A percentile compares a stretch with the other conserved stretches of the same genome.
phyloP scores from a whole-genome alignment of 2,113 vertebrate genomes.

The Pachyramphus minor region DNA sequence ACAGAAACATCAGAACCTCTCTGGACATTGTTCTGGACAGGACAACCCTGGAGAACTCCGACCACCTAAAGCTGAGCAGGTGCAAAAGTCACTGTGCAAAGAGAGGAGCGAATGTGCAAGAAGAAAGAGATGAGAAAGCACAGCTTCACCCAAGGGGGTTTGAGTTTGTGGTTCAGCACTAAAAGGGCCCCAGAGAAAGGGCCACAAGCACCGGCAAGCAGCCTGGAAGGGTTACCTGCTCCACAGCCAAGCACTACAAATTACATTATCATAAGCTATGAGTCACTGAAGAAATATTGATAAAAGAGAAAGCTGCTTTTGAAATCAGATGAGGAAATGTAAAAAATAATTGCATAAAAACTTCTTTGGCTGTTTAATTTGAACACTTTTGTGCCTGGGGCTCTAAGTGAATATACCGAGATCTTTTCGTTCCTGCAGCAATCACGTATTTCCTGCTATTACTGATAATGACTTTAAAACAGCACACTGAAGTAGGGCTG shows the following conservation, averaged over 20 bases:
- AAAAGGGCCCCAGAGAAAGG: not conserved
- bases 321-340: not conserved
- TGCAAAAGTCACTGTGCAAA: accelerated
- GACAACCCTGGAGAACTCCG: not conserved
- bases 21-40: not conserved
- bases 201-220: not conserved
- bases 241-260: not conserved
- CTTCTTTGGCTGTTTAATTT: not conserved
- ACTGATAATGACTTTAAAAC: not conserved
- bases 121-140: not conserved
- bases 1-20: not conserved
- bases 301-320: not conserved
- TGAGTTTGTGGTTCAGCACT: not conserved
- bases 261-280: not conserved
- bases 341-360: conserved; percentile 6
- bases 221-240: not conserved
- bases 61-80: not conserved
- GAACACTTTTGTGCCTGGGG: not conserved
- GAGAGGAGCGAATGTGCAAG: not conserved
- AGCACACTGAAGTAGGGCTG: not conserved
- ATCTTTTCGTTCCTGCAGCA: not conserved
- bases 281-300: not conserved
- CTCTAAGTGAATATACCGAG: not conserved
- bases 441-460: not conserved
- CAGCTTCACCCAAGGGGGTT: too few species aligned